These are phyloP conservation scores for Mus spicilegus DNA, from an alignment of 2,113 vertebrate genomes.

Conservation along the genomic window DNA sequence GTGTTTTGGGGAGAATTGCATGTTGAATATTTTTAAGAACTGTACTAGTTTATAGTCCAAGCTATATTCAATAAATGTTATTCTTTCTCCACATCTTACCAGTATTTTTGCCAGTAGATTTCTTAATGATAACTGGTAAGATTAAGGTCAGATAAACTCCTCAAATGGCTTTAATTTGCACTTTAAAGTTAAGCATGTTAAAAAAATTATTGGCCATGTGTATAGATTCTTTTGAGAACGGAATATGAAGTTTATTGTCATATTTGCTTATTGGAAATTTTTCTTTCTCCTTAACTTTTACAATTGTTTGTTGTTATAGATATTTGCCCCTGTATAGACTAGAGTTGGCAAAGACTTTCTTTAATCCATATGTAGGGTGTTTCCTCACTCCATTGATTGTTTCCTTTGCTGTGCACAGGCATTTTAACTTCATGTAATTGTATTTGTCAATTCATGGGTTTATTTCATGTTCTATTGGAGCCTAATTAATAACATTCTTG, in stretches of 20 bases:
- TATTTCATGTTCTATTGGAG: background rate
- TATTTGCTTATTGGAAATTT: background rate
- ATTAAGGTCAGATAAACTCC: background rate
- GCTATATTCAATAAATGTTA: background rate
- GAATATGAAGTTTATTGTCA: background rate
- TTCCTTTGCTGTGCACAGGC: background rate
- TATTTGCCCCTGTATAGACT: background rate
- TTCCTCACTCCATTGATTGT: background rate
- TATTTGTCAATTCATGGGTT: background rate
- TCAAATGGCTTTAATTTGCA: background rate
- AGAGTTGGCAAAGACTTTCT: background rate
- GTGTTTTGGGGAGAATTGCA: background rate
- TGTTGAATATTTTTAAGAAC: background rate
- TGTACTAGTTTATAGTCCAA: background rate
- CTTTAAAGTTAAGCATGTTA: background rate
- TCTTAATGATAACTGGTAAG: background rate
- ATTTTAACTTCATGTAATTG: background rate
- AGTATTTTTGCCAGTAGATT: background rate
- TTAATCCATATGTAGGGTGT: background rate
- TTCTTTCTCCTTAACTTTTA: background rate
- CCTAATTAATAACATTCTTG: background rate
- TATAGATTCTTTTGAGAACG: background rate
- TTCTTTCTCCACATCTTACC: background rate
- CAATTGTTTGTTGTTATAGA: background rate
- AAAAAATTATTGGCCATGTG: background rate